Base-by-base conservation (phyloP, 2,888 invertebrate species). In the Pandemis corylana region DNA sequence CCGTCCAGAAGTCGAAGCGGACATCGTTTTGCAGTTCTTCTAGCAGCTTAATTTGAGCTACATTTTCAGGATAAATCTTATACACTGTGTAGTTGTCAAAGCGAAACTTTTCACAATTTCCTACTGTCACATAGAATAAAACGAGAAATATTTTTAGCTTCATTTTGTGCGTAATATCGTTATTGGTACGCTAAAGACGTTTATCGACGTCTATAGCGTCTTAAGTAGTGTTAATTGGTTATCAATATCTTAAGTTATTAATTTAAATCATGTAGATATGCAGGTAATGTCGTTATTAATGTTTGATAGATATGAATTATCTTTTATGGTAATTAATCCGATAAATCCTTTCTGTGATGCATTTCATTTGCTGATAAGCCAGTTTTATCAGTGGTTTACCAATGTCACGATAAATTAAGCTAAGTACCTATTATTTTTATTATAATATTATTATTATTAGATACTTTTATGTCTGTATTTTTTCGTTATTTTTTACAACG, bases 61-160 rank as follows among this genome's bases (percentile, higher is more conserved):
- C 80, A 78, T 88, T 95, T 76, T 88, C 85, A 0, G 96, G 96
- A 0, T 87, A 83, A 6, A 96, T 86, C 83, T 95, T 94, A 79
- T 95, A 96, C 7, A 96, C 90, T n/a, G 89, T 84, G 78, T 91
- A 90, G 76, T 92, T 91, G 67, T 92, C 91, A 66, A 87, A 93
- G 20, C 90, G 81, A 75, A 89, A 84, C 53, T 87, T 86, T 78
- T 87, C 89, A 78, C 83, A 70, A 7, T 78, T 78, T 13, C 44
- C 68, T 63, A 42, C 20, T 28, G 56, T 28, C 59, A 71, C n/a
- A 64, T 42, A 51, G 2, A 75, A 10, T 12, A 75, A 10, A 5
- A 13, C 0, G 12, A 41, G 46, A 7, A 67, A 7, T 41, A 62
- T 12, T 56, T 46, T 15, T 7, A 7, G n/a, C 10, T 63, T 56